A percentile compares a stretch with the other conserved stretches of the same genome.
These are phyloP conservation scores for Paramuricea clavata DNA, from an alignment of 92 coral and sea anemone genomes.

Conservation along the genomic window DNA sequence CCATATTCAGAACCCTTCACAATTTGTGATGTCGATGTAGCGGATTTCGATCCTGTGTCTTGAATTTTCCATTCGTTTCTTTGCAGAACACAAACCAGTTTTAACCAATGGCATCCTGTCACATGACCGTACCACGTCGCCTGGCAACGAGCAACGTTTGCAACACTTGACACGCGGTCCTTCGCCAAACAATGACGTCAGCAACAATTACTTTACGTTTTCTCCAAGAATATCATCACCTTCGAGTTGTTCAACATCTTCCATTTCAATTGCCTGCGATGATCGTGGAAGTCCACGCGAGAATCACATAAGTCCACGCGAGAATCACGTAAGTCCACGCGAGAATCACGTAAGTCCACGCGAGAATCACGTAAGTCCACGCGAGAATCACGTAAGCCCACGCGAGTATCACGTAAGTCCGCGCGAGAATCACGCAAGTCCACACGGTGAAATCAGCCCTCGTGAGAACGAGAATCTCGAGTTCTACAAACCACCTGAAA, in stretches of 20 bases:
- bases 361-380: not conserved
- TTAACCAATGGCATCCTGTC: not conserved
- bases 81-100: constrained; percentile 31
- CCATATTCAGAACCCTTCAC: too few species aligned
- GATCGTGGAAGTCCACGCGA: constrained; percentile 30
- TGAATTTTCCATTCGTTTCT: not conserved
- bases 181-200: constrained; percentile 22
- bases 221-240: constrained; percentile 17
- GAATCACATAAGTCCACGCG: not conserved
- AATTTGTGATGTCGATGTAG: too few species aligned
- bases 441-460: constrained; percentile 11
- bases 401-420: not conserved
- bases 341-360: not conserved
- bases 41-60: too few species aligned
- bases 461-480: not conserved
- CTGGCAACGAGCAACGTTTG: constrained; percentile 17
- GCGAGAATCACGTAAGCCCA: constrained; percentile 2
- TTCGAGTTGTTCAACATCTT: constrained; percentile 22
- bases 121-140: constrained; percentile 23
- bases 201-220: constrained; percentile 16
- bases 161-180: constrained; percentile 24
- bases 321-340: not conserved
- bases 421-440: constrained; percentile 3
- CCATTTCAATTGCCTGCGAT: constrained; percentile 6
- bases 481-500: constrained; percentile 61